Evolutionary conservation across 2,888 invertebrate genomes (phyloP).

Genomic region (Xylophagus ater): DNA sequence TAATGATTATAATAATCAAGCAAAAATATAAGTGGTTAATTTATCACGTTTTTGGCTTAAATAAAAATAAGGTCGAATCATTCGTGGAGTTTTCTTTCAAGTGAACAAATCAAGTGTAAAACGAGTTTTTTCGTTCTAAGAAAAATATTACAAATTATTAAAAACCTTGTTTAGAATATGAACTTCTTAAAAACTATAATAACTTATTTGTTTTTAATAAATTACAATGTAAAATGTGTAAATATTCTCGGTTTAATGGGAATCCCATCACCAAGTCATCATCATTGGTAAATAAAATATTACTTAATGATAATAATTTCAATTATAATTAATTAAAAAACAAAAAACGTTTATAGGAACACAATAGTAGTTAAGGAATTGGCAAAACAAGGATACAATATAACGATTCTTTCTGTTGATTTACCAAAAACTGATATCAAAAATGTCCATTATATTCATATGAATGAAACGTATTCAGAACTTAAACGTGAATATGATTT

Average conservation of each 20-base stretch:
- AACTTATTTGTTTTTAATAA: no score
- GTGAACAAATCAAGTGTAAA: no score
- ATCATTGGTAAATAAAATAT: conserved; percentile 11
- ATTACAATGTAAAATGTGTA: conserved; percentile 1
- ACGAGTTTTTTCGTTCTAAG: no score
- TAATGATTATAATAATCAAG: no score
- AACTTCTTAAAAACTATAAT: no score
- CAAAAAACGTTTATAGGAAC: conserved; percentile 17
- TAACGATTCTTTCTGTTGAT: conserved; percentile 17
- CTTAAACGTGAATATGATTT: conserved; percentile 10
- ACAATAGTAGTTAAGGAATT: conserved; percentile 12
- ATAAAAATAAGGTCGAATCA: no score
- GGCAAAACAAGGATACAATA: conserved; percentile 18
- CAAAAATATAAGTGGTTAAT: no score
- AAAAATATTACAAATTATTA: no score
- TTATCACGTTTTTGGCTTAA: no score
- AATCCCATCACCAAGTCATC: conserved; percentile 11
- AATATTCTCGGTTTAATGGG: conserved; percentile 13
- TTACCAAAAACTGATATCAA: conserved; percentile 4
- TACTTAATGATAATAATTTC: no score
- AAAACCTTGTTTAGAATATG: no score
- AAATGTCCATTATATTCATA: conserved; percentile 18
- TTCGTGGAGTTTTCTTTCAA: no score
- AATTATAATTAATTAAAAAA: background rate
- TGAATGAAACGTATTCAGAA: conserved; percentile 15